phyloP scores from a whole-genome alignment of 2,888 invertebrate genomes.

The Flabesymbios commensalis region DNA sequence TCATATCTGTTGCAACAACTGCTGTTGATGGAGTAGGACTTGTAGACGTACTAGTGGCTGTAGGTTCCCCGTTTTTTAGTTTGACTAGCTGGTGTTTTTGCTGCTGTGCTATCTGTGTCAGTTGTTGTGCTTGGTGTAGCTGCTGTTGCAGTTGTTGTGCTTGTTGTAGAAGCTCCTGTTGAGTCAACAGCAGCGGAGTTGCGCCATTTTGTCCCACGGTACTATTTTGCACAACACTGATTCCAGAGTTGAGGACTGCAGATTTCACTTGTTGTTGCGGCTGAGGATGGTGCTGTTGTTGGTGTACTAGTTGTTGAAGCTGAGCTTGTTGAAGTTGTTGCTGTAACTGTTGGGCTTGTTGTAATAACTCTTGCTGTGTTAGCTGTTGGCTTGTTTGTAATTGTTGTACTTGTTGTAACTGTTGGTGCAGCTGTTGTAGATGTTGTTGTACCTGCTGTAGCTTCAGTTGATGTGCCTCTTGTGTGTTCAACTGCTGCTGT shows the following conservation, averaged over 20 bases:
- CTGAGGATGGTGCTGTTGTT: conserved; percentile 25
- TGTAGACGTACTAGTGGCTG: background rate
- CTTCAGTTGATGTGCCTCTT: too few species aligned
- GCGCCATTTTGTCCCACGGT: background rate
- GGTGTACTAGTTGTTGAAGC: conserved; percentile 30
- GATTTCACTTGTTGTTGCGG: conserved; percentile 20
- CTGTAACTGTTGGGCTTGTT: conserved; percentile 26
- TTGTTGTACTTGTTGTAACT: conserved; percentile 33
- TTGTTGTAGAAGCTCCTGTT: conserved; percentile 37
- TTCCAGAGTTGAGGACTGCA: background rate
- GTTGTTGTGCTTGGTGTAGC: conserved; percentile 30
- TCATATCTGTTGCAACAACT: too few species aligned
- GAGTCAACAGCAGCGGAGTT: conserved; percentile 13
- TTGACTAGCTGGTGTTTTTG: conserved; percentile 37
- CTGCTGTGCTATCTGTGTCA: conserved; percentile 31
- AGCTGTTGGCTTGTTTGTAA: conserved; percentile 27
- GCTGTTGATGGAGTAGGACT: background rate
- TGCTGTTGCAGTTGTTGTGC: conserved; percentile 34
- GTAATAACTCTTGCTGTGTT: conserved; percentile 29
- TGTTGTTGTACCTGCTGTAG: conserved; percentile 38
- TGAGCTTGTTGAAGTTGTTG: conserved; percentile 31
- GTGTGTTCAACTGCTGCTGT: too few species aligned
- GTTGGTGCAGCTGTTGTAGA: conserved; percentile 37
- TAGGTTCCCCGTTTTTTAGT: conserved; percentile 16
- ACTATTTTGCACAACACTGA: background rate